Evolutionary conservation across 1,140 invertebrate species (phyloP), one percentile per base, ranked within the genome.

Genomic region (Penaeus japonicus): DNA sequence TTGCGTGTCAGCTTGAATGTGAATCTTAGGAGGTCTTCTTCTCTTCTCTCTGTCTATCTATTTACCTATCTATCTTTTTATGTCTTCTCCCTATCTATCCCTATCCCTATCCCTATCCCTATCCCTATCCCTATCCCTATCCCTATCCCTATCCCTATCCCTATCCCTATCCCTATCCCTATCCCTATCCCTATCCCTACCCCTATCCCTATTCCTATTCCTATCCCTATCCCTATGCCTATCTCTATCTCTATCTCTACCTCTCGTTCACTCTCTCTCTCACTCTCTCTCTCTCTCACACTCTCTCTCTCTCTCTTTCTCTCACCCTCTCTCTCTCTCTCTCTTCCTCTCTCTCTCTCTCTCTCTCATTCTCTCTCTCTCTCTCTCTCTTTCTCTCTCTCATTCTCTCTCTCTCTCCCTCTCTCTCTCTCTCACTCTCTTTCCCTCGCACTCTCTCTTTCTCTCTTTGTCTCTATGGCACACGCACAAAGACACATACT

Each of bases 321-420:
- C 10, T 54, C 10, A 35, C 4, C 70, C 15, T 24, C 83, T 22
- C 20, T 55, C 15, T 27, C 54, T 81, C 47, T 54, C 39, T 47
- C 39, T n/a, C 47, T 53, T 24, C n/a, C 78, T 39, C 78, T 80
- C 78, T 80, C 78, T 80, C 78, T 80, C 78, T 80, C 78, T 80
- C 47, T 54, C 47, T 54, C 78, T 80, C 78, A 54, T 54, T 80
- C 78, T 80, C 78, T 80, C 78, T 80, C 47, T 54, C 78, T 80
- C 78, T 39, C 32, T 39, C 77, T 39, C 32, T 39, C 32, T 39
- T n/a, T 39, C 32, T 39, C 77, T 79, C 77, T 79, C 77, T 79
- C 77, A 39, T 39, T 79, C 77, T 79, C 77, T 79, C 77, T 79
- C 77, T 79, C 77, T 79, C 77, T 79, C 77, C 53, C 77, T 79